Base-by-base conservation (phyloP, 2,888 invertebrate species). In the Coecobrya sp. region DNA sequence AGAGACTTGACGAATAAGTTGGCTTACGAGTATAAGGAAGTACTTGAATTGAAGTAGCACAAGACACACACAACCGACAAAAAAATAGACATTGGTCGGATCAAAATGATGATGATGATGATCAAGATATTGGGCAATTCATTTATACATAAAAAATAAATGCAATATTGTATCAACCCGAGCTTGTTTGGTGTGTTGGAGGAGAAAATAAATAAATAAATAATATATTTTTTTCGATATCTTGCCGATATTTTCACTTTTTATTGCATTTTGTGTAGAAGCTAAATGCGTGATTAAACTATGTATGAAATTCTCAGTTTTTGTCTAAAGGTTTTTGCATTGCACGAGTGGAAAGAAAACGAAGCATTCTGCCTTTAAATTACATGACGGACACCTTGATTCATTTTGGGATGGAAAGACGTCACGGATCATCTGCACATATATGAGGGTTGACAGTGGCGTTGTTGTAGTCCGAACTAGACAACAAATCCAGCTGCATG, bases 211-310 rank as follows among this genome's bases (percentile, higher is more conserved):
- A 70, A 70, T 36, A 70, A 70, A 70, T 68, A 68, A 68, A n/a
- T n/a, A n/a, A n/a, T n/a, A 36, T 70, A 70, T 25, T 25, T 13
- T n/a, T 36, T 30, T 30, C n/a, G 4, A 70, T 36, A 13, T n/a
- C n/a, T n/a, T n/a, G n/a, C n/a, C n/a, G 8, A 30, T 68, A 16
- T 30, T 30, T 68, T 16, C 30, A 4, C 25, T 30, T 62, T 62
- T 79, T 88, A 79, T 27, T 88, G 65, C 45, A 79, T 88, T 81
- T 88, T 45, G 62, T 76, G n/a, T n/a, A n/a, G 27, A 81, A 49
- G 42, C 62, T 79, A 88, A 55, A 81, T 36, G 81, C 68, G 81
- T 79, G 88, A 81, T 88, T 87, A 88, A 65, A 81, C 65, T 81
- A 65, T 81, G 88, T 65, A 52, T 68, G 68, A 81, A 76, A 52